A percentile compares a stretch with the other conserved stretches of the same genome.
phyloP scores from a whole-genome alignment of 64 coral and sea anemone genomes.

The Catalaphyllia jardinei region DNA sequence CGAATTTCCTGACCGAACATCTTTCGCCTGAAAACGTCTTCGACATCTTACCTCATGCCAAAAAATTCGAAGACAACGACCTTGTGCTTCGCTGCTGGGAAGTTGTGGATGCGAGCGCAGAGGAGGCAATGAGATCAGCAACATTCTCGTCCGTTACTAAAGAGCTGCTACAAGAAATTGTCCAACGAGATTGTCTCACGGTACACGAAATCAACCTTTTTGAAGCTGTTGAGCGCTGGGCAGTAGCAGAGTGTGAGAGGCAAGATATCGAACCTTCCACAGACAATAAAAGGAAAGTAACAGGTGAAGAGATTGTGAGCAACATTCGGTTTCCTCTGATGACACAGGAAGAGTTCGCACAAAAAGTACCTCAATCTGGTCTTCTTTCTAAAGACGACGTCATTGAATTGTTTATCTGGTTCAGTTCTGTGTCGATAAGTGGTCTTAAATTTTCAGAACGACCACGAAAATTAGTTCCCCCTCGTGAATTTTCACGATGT shows the following conservation, averaged over 20 bases:
- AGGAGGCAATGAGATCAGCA: conserved; percentile 16
- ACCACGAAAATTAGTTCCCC: neutral
- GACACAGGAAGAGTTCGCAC: conserved; percentile 36
- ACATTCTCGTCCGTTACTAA: conserved; percentile 23
- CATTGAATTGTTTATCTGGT: conserved; percentile 31
- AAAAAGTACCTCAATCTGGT: conserved; percentile 4
- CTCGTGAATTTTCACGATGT: neutral
- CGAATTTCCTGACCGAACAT: conserved; percentile 38
- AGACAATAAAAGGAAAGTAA: conserved; percentile 38
- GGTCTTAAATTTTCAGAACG: conserved; percentile 3
- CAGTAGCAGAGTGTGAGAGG: neutral
- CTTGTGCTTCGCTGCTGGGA: conserved; percentile 55
- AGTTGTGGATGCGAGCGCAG: conserved; percentile 40
- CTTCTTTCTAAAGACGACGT: conserved; percentile 30
- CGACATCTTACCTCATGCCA: conserved; percentile 45
- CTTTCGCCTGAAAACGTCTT: conserved; percentile 56
- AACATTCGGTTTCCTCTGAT: conserved; percentile 49
- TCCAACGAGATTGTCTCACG: conserved; percentile 29
- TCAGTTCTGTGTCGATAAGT: neutral
- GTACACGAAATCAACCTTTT: conserved; percentile 62
- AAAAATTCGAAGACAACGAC: conserved; percentile 35
- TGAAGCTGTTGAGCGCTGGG: conserved; percentile 60
- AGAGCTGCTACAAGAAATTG: conserved; percentile 34
- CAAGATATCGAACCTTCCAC: neutral
- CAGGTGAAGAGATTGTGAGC: conserved; percentile 52